These are phyloP conservation scores for Macaria liturata DNA, from an alignment of 2,888 invertebrate species.

Conservation along the genomic window DNA sequence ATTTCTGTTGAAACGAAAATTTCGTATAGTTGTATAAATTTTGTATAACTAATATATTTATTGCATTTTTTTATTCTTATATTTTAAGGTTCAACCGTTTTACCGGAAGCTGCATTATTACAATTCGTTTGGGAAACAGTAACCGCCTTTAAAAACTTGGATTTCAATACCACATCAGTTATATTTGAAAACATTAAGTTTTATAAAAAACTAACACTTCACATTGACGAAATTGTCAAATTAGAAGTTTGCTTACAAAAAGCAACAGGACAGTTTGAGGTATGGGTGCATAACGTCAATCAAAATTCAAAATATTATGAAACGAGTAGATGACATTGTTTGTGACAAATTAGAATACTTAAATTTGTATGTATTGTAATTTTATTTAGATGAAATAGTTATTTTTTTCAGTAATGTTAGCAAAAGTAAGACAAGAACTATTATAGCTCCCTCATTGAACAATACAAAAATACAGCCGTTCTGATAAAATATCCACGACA, in stretches of 20 bases:
- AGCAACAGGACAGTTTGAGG: slow-evolving; percentile 22
- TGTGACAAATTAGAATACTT: not conserved
- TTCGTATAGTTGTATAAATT: no score
- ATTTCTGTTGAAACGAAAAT: no score
- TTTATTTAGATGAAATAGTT: no score
- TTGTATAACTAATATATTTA: no score
- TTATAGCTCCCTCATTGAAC: no score
- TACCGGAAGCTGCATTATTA: slow-evolving; percentile 85
- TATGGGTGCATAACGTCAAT: not conserved
- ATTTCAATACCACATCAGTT: slow-evolving; percentile 19
- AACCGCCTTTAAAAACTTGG: slow-evolving; percentile 9
- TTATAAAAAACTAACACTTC: slow-evolving; percentile 6
- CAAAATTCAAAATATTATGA: no score
- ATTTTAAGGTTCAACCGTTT: slow-evolving; percentile 77
- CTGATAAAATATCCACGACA: no score
- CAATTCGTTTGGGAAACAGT: slow-evolving; percentile 75
- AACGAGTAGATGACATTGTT: not conserved
- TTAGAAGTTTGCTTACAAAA: slow-evolving; percentile 18
- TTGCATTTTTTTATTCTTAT: not conserved
- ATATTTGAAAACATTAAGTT: slow-evolving; percentile 21
- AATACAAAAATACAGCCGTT: no score
- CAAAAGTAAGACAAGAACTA: no score
- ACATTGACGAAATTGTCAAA: slow-evolving; percentile 8
- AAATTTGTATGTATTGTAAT: no score
- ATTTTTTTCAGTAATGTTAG: no score